Base-by-base conservation (phyloP, 2,888 invertebrate species). In the Blera fallax region DNA sequence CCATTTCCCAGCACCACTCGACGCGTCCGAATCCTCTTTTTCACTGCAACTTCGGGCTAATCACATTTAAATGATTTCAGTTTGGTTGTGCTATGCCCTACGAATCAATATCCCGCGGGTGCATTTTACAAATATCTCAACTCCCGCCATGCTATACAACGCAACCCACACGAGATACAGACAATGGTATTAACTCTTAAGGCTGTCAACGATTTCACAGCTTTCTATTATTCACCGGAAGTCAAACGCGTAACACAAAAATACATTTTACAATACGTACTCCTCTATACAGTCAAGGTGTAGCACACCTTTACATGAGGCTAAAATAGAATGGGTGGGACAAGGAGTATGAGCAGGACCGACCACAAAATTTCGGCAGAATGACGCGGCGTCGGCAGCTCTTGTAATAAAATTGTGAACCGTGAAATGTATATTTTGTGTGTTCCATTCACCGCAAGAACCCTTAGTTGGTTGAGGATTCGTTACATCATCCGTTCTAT, bases 381-480 rank as follows among this genome's bases (percentile, higher is more conserved):
- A 54, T 43, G 45, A 29, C 52, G 52, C 27, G 60, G 50, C 58
- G 60, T 40, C 58, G 14, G 50, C 16, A 58, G 58, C 50, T 50
- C 29, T 50, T 58, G 50, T 62, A 78, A 78, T 78, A 78, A 62
- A 78, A 78, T 62, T 50, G 43, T 34, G 62, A 78, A 62, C 69
- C 69, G 78, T 78, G 69, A 77, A 77, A 77, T 67, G 58, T 77
- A 77, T 60, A 77, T 69, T 67, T 43, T 52, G 69, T 78, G 52
- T 69, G 60, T 43, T 27, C 16, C 48, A 62, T 69, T 70, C 45
- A 34, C 52, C 60, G 11, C 69, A 70, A 78, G 69, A 45, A 54
- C 62, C 52, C 52, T 62, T 32, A 43, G 24, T 10, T 32, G 52
- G 24, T 10, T 45, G 27, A 34, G 76, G 58, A 56, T 64, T 56